Evolutionary conservation across 2,113 vertebrate genomes (phyloP).

Genomic region (Silurus meridionalis): DNA sequence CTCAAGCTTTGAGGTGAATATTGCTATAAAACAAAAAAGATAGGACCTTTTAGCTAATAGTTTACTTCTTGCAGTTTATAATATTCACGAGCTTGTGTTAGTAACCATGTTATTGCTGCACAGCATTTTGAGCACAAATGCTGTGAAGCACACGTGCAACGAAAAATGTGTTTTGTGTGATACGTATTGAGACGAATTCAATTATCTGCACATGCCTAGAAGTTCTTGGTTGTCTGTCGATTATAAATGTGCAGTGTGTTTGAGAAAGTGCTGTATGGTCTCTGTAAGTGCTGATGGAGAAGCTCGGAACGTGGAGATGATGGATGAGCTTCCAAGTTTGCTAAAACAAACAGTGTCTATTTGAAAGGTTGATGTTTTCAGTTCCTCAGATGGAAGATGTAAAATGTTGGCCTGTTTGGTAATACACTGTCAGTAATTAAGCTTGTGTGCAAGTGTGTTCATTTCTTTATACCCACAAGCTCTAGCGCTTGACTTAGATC

Average conservation of each 20-base stretch:
- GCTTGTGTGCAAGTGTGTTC: background rate
- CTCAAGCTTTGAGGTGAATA: background rate
- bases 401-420: background rate
- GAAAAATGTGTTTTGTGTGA: background rate
- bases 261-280: conserved; percentile 7
- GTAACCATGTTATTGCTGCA: background rate
- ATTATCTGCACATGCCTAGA: conserved; percentile 2
- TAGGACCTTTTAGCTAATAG: background rate
- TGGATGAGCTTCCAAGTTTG: background rate
- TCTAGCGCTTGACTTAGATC: background rate
- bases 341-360: background rate
- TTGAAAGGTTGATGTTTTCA: background rate
- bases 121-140: background rate
- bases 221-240: background rate
- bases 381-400: background rate
- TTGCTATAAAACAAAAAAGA: background rate
- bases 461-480: background rate
- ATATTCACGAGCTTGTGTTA: background rate
- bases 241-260: background rate
- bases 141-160: background rate
- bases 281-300: background rate
- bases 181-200: background rate
- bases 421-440: conserved; percentile 16
- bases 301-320: background rate
- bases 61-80: background rate